Evolutionary conservation across 2,113 vertebrate genomes (phyloP).

Genomic region (Melanotaenia duboulayi): DNA sequence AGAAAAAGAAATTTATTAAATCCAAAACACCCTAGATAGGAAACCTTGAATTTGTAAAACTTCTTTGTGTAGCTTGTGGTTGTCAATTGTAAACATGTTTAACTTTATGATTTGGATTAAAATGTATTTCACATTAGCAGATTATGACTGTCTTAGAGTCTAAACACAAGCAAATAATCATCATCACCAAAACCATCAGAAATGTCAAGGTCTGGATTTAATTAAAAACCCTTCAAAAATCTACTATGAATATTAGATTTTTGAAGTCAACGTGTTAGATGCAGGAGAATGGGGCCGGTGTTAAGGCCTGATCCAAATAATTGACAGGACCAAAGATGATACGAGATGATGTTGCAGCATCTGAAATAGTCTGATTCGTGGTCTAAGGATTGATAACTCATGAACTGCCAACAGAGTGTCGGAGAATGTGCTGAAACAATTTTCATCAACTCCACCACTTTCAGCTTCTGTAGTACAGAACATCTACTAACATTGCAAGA

Average conservation of each 20-base stretch:
- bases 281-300: neutral
- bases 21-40: slow-evolving; percentile 29
- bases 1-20: neutral
- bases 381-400: neutral
- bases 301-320: neutral
- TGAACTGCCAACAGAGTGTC: neutral
- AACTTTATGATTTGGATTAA: slow-evolving; percentile 9
- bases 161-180: neutral
- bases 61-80: slow-evolving; percentile 9
- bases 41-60: slow-evolving; percentile 30
- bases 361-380: neutral
- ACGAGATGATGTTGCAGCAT: neutral
- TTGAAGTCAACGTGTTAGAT: neutral
- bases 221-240: neutral
- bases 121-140: neutral
- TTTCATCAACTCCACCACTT: neutral
- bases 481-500: neutral
- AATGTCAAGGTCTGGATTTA: neutral
- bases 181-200: too few species aligned
- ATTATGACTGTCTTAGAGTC: too few species aligned
- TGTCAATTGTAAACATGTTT: neutral
- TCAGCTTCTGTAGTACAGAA: neutral
- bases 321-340: neutral
- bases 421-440: neutral
- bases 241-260: neutral